Evolutionary conservation across 2,113 vertebrate genomes (phyloP).

Genomic region (Cyprinodon variegatus): DNA sequence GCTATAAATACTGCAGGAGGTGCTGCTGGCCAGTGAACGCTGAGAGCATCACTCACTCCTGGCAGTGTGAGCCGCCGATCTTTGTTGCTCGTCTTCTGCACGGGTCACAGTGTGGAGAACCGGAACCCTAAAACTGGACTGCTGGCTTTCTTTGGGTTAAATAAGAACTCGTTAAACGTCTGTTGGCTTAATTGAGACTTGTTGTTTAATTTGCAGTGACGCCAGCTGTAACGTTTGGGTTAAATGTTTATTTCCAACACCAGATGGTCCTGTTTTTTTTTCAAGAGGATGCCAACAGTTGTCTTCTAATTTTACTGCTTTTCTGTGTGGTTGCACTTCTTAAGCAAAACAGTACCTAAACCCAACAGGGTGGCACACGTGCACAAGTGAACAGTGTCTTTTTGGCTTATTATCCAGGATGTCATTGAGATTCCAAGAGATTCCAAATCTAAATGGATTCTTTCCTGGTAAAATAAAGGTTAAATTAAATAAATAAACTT

Average conservation of each 20-base stretch:
- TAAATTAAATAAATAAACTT: too few species aligned
- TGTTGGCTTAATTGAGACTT: neutral
- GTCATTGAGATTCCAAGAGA: too few species aligned
- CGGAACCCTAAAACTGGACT: neutral
- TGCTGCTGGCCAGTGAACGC: slow-evolving; percentile 62
- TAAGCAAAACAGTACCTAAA: slow-evolving; percentile 23
- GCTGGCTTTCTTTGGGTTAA: neutral
- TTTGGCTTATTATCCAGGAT: too few species aligned
- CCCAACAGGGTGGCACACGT: slow-evolving; percentile 7
- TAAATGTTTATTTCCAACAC: slow-evolving; percentile 32
- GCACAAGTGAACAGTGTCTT: neutral
- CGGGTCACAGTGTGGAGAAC: slow-evolving; percentile 10
- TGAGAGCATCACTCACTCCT: slow-evolving; percentile 59
- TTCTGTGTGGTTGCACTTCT: slow-evolving; percentile 15
- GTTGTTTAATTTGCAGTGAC: slow-evolving; percentile 8
- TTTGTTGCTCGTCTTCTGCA: slow-evolving; percentile 14
- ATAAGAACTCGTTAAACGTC: neutral
- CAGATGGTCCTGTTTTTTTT: slow-evolving; percentile 42
- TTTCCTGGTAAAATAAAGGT: too few species aligned
- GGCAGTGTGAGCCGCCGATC: slow-evolving; percentile 46
- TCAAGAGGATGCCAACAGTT: slow-evolving; percentile 29
- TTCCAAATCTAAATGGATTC: too few species aligned
- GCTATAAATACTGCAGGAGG: slow-evolving; percentile 77
- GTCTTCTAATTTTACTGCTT: slow-evolving; percentile 23
- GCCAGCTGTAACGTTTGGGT: slow-evolving; percentile 22